Evolutionary conservation across 2,888 invertebrate genomes (phyloP).

Genomic region (Mythimna pallens): DNA sequence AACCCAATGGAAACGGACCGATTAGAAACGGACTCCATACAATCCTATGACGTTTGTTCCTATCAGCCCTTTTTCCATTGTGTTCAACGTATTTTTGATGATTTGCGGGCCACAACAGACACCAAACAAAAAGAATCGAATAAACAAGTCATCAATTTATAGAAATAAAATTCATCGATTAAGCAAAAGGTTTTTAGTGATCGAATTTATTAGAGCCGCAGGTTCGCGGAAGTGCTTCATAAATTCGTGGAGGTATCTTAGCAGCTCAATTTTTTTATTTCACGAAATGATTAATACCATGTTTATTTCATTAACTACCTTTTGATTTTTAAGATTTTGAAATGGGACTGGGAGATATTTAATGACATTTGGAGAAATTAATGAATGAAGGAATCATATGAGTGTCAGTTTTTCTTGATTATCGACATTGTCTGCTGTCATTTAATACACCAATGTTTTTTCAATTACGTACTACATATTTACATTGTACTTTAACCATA

Average conservation of each 20-base stretch:
- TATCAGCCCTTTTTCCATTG: constrained; percentile 83
- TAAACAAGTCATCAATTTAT: constrained; percentile 72
- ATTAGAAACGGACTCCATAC: constrained; percentile 87
- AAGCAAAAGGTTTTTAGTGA: constrained; percentile 53
- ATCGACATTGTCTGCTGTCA: not conserved
- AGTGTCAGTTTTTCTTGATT: not conserved
- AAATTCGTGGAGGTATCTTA: constrained; percentile 51
- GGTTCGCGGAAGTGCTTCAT: constrained; percentile 58
- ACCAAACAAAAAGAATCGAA: constrained; percentile 68
- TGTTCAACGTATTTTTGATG: constrained; percentile 77
- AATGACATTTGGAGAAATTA: constrained; percentile 4
- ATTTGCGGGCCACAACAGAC: constrained; percentile 78
- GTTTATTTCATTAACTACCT: constrained; percentile 41
- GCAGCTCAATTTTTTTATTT: constrained; percentile 45
- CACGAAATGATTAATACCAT: constrained; percentile 49
- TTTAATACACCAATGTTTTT: no score
- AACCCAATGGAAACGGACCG: constrained; percentile 86
- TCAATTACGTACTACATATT: no score
- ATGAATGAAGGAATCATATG: not conserved
- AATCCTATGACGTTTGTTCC: constrained; percentile 81
- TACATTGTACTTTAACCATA: no score
- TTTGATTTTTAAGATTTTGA: constrained; percentile 34
- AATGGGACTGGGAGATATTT: constrained; percentile 3
- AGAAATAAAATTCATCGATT: constrained; percentile 67
- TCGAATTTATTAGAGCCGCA: constrained; percentile 45